Evolutionary conservation across 64 coral and sea anemone genomes (phyloP), one percentile per base, ranked within the genome.

Genomic region (Stylophora pistillata): DNA sequence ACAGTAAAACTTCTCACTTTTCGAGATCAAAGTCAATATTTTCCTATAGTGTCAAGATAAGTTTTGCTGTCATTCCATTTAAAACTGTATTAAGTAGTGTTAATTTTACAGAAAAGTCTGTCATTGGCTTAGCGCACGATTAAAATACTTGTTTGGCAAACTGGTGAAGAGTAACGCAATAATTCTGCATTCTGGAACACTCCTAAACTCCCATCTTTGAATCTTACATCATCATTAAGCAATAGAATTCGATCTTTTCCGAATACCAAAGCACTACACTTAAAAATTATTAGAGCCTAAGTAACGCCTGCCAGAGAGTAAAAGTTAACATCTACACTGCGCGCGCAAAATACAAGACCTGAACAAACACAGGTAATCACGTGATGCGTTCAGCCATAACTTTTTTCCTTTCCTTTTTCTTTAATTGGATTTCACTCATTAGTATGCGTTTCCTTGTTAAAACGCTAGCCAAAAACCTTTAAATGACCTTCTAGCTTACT

Each of bases 11-110:
- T 71, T 15, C 62, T 52, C 33, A 9, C 32, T 84, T 84, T 84
- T 84, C 78, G 58, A 82, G 80, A 84, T 84, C 80, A 68, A 69
- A 47, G 37, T 84, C 80, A 84, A 84, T 84, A 84, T 84, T 84
- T 31, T 84, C 65, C 21, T 84, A 69, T 21, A 63, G 20, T 84
- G 80, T 69, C 60, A 84, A 84, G 58, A 53, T 33, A 18, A 47
- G 37, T 84, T 64, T 84, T 84, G 53, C 80, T 70, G 33, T 84
- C 58, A 61, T 37, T 59, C 18, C 7, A 9, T 82, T 64, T 78
- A 78, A 31, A 78, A 78, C 52, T 78, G 75, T 56, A 56, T 78
- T 57, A 23, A 23, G 21, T 55, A 14, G 53, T 25, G 75, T 78
- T 78, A 27, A 78, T 78, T 23, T 78, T 78, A 78, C 75, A 78